Evolutionary conservation across 2,113 vertebrate species (phyloP).

Genomic region (Pseudorectes ferrugineus): DNA sequence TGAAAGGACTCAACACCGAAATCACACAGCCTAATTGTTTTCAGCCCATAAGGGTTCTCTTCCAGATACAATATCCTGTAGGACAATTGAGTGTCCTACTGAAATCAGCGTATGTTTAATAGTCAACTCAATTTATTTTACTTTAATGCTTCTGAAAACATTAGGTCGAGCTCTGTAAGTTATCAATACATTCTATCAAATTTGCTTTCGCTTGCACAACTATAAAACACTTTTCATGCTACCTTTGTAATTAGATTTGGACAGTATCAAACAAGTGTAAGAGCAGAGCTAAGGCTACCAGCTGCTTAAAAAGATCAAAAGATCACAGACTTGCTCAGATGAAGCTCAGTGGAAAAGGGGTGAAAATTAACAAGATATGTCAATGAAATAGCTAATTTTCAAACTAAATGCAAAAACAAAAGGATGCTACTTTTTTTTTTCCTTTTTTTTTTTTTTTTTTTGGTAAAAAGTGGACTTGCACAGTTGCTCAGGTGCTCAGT

Average conservation of each 20-base stretch:
- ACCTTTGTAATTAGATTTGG: not conserved
- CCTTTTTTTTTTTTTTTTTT: not conserved
- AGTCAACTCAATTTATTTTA: not conserved
- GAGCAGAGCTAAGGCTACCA: not conserved
- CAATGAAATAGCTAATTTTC: not conserved
- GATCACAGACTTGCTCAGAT: not conserved
- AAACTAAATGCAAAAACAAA: not conserved
- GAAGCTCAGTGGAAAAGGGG: not conserved
- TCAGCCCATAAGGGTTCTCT: slow-evolving; percentile 52
- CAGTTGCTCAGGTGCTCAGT: not conserved
- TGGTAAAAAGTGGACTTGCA: not conserved
- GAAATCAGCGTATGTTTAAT: not conserved
- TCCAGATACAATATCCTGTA: slow-evolving; percentile 53
- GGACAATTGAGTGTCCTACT: slow-evolving; percentile 30
- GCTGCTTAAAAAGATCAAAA: not conserved
- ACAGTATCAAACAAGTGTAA: not conserved
- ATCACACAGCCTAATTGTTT: slow-evolving; percentile 75
- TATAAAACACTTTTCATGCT: not conserved
- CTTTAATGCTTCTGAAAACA: slow-evolving; percentile 12
- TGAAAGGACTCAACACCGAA: slow-evolving; percentile 65
- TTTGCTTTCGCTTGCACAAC: not conserved
- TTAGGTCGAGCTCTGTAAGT: not conserved
- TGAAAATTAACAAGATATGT: not conserved
- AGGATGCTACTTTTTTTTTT: not conserved
- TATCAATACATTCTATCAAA: not conserved